Base-by-base conservation (phyloP, 2,888 invertebrate species). In the Uloborus plumipes region DNA sequence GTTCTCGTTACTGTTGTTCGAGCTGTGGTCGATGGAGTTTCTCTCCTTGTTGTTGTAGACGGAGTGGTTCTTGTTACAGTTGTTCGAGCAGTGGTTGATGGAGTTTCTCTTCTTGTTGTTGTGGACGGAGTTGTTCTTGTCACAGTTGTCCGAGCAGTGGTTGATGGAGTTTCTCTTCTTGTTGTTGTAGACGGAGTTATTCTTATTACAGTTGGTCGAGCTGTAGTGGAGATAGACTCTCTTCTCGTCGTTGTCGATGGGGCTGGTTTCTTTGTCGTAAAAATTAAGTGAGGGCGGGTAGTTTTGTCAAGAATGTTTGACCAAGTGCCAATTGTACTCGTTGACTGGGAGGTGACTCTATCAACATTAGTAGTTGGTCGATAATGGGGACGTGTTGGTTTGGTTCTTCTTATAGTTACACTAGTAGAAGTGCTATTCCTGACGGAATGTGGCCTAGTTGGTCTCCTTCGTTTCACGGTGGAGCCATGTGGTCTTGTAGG, bases 271-370 rank as follows among this genome's bases (percentile, higher is more conserved):
- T 50, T 75, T 0, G 53, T 59, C n/a, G 61, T 31, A 39, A 62
- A 61, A 18, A 62, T 31, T 20, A 75, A 51, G 61, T 73, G 51
- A 51, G 69, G 75, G 0, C 64, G 22, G 0, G 85, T 80, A 11
- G 79, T 76, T 65, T 65, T 22, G 3, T 81, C 80, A 1, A 81
- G 59, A n/a, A 82, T 82, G 22, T 75, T 76, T 1, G 81, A 65
- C 76, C 81, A 76, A 1, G 81, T 82, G 15, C 76, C 76, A 14
- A 75, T 72, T n/a, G 55, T 61, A 31, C 65, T 39, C 16, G 64
- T 58, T 13, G 71, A 65, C 15, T 18, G 11, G 6, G 39, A 20
- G n/a, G 22, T 51, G 16, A 14, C 16, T 51, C 6, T 11, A 1
- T 22, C 51, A 50, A 49, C 22, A 1, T 11, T 39, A 3, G 64